Conservation (phyloP, 1,140 invertebrate genomes). For the Drosophila nannoptera region DNA sequence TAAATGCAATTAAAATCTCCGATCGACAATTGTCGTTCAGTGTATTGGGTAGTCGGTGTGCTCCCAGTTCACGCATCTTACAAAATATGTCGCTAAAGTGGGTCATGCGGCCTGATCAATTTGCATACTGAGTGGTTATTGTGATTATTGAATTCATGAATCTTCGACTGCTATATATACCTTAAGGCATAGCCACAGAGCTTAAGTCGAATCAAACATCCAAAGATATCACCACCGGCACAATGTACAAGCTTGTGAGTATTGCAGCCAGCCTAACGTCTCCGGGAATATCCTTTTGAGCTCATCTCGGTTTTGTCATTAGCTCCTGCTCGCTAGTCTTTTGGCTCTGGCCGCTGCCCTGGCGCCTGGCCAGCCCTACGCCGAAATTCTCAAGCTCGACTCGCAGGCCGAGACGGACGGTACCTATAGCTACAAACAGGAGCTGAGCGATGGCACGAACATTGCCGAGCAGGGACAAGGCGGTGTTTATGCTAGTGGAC, state of each 20-base stretch:
- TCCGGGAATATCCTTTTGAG: not conserved
- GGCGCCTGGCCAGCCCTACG: conserved; percentile 18
- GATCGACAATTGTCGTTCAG: not conserved
- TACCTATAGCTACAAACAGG: conserved; percentile 37
- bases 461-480: conserved; percentile 47
- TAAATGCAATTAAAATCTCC: not conserved
- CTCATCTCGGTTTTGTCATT: conserved; percentile 10
- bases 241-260: conserved; percentile 67
- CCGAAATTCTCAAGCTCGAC: conserved; percentile 41
- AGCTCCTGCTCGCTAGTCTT: conserved; percentile 58
- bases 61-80: not conserved
- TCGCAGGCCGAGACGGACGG: conserved; percentile 45
- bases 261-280: not conserved
- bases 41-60: conserved; percentile 6
- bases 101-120: conserved; percentile 18
- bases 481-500: conserved; percentile 44
- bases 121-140: conserved; percentile 28
- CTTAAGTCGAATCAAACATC: conserved; percentile 35
- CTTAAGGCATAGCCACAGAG: conserved; percentile 26
- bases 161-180: conserved; percentile 56
- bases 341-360: conserved; percentile 44
- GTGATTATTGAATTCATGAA: conserved; percentile 8
- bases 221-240: conserved; percentile 39
- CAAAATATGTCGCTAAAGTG: conserved; percentile 25
- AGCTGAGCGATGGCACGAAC: conserved; percentile 33